Percentiles rank a stretch among this genome's conserved stretches.
Evolutionary conservation across 2,888 invertebrate species (phyloP).

Genomic region (Coelogynopora nodosa): DNA sequence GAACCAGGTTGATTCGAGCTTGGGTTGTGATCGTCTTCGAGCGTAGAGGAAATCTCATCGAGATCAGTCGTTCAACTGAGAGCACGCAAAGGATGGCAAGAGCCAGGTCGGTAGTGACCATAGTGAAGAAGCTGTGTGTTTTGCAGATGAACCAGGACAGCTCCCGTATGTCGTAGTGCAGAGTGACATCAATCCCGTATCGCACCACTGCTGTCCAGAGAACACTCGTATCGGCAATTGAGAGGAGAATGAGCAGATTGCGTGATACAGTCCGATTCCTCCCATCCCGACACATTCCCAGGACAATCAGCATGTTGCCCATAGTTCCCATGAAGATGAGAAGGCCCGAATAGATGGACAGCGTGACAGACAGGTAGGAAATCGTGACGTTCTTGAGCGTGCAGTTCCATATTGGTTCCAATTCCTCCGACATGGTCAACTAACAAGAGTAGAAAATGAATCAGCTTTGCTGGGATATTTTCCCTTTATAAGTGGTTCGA

Average conservation of each 20-base stretch:
- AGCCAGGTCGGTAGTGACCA: constrained; percentile 11
- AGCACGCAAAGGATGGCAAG: not conserved
- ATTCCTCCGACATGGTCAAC: no score
- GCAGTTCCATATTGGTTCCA: no score
- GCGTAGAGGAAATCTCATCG: constrained; percentile 21
- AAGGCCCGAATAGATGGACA: not conserved
- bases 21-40: constrained; percentile 5
- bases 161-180: not conserved
- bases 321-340: not conserved
- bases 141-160: not conserved
- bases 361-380: no score
- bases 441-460: no score
- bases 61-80: not conserved
- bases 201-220: constrained; percentile 6
- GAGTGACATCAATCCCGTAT: constrained; percentile 11
- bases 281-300: constrained; percentile 2
- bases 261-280: not conserved
- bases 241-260: not conserved
- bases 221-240: constrained; percentile 4
- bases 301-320: not conserved
- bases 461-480: no score
- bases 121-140: not conserved
- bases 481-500: no score
- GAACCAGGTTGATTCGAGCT: not conserved
- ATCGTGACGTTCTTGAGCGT: no score